These are phyloP conservation scores for Vidua macroura DNA, from an alignment of 2,113 vertebrate genomes.

Conservation along the genomic window DNA sequence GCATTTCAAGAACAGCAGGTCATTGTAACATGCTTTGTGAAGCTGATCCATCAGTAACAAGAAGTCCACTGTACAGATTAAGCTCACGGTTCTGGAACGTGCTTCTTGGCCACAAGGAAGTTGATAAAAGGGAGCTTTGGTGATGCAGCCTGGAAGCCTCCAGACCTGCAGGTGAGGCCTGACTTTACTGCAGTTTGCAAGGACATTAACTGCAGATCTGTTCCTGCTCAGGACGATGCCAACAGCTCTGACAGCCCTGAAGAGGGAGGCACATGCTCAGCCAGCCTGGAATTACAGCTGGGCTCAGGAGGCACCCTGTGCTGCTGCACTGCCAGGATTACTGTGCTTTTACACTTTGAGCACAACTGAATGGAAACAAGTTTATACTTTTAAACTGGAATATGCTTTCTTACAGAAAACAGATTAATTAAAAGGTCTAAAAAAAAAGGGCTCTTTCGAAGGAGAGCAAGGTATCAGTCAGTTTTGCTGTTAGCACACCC, in stretches of 20 bases:
- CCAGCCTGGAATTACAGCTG: fast-evolving
- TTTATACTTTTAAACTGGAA: background rate
- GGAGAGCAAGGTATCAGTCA: background rate
- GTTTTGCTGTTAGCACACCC: background rate
- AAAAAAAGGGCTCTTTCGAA: background rate
- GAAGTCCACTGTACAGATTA: background rate
- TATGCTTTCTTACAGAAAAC: background rate
- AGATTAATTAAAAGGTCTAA: background rate
- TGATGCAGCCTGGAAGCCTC: background rate
- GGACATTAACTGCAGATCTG: fast-evolving
- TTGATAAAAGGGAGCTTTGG: background rate
- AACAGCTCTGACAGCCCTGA: fast-evolving
- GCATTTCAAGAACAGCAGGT: background rate
- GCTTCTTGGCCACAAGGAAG: fast-evolving
- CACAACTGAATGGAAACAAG: background rate
- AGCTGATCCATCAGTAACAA: background rate
- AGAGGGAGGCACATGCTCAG: fast-evolving
- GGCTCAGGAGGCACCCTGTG: background rate
- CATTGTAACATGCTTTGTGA: background rate
- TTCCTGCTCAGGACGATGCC: background rate
- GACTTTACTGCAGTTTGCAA: background rate
- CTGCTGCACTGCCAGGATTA: background rate
- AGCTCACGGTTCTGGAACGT: fast-evolving
- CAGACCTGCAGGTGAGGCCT: background rate
- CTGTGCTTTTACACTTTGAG: background rate